A percentile compares a stretch with the other conserved stretches of the same genome.
Evolutionary conservation across 2,797 vertebrate genomes (phyloP).

Genomic region (Dromococcyx pavoninus): DNA sequence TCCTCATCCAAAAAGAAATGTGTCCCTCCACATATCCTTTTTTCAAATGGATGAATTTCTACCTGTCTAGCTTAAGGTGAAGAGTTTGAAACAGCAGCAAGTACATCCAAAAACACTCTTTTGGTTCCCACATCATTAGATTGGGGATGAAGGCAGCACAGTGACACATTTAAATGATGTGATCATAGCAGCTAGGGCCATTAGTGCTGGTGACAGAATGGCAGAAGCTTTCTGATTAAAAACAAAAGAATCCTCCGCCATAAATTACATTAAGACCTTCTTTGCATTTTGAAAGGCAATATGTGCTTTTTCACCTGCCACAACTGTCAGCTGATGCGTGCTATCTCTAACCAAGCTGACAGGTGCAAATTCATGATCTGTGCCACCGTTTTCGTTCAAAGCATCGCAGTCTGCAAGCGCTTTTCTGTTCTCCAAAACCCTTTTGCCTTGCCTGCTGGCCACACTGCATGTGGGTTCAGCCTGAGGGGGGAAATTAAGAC

Average conservation of each 20-base stretch:
- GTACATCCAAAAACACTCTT: not conserved
- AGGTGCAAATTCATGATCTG: constrained; percentile 21
- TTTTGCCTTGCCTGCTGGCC: not conserved
- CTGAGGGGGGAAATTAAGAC: not conserved
- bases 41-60: not conserved
- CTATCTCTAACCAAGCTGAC: not conserved
- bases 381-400: not conserved
- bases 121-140: rapidly evolving
- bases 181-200: not conserved
- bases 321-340: not conserved
- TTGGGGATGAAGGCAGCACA: not conserved
- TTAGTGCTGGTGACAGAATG: constrained; percentile 1
- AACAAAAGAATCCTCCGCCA: not conserved
- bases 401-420: rapidly evolving
- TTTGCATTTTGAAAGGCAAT: constrained; percentile 55
- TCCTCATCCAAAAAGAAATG: not conserved
- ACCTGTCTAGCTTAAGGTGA: not conserved
- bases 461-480: rapidly evolving
- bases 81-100: not conserved
- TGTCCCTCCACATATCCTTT: not conserved
- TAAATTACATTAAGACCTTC: not conserved
- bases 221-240: not conserved
- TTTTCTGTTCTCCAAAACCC: not conserved
- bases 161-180: not conserved
- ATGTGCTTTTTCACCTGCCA: constrained; percentile 46